Percentiles rank a stretch among this genome's conserved stretches.
Conservation (phyloP, 2,797 vertebrate species). For the Carcharodon carcharias region DNA sequence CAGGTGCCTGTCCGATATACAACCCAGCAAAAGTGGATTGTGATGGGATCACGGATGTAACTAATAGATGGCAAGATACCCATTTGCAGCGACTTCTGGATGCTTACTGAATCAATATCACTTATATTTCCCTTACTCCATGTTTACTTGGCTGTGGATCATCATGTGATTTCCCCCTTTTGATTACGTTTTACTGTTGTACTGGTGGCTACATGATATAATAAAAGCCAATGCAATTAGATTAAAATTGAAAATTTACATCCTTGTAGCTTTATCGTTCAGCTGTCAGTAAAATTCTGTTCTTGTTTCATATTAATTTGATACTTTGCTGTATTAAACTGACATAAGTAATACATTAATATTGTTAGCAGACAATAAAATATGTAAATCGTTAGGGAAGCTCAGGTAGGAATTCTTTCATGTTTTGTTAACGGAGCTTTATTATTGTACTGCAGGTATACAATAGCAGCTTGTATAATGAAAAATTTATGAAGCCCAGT, state of each 20-base stretch:
- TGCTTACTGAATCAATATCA: neutral
- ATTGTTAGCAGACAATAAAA: neutral
- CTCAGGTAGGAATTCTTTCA: neutral
- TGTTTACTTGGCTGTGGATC: neutral
- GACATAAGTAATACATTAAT: neutral
- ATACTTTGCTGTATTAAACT: neutral
- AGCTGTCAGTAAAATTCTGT: neutral
- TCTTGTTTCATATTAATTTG: neutral
- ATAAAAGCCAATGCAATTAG: neutral
- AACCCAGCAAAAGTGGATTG: neutral
- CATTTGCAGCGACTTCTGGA: no score
- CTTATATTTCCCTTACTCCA: neutral
- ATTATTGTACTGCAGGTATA: neutral
- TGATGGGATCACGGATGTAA: neutral
- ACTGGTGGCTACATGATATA: neutral
- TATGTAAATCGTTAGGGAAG: neutral
- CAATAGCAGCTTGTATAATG: neutral
- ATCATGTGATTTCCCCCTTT: neutral
- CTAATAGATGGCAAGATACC: neutral
- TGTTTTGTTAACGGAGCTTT: neutral
- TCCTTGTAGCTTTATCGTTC: neutral
- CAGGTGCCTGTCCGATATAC: neutral
- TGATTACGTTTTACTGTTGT: neutral
- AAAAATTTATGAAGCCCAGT: neutral
- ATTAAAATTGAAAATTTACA: neutral